phyloP scores from a whole-genome alignment of 2,888 invertebrate genomes.

The Dexiosoma caninum region DNA sequence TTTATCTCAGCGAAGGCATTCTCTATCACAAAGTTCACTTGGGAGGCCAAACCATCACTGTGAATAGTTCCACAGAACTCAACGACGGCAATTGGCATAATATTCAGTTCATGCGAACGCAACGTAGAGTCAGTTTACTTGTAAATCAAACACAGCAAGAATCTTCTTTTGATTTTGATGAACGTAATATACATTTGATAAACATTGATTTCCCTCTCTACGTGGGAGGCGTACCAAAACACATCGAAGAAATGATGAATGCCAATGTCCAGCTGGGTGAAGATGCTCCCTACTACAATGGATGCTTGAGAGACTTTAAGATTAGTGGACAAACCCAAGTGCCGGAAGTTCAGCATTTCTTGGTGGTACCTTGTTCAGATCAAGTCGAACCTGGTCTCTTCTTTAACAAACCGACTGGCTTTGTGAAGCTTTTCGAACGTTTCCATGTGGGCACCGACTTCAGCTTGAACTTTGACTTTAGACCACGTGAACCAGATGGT shows the following conservation, averaged over 20 bases:
- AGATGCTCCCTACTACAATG: slow-evolving; percentile 83
- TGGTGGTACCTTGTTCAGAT: slow-evolving; percentile 88
- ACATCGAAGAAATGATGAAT: slow-evolving; percentile 78
- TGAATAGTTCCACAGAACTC: slow-evolving; percentile 81
- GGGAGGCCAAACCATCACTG: slow-evolving; percentile 81
- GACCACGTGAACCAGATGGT: slow-evolving; percentile 90
- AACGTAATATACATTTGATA: slow-evolving; percentile 79
- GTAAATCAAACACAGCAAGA: slow-evolving; percentile 69
- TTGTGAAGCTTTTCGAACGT: slow-evolving; percentile 83
- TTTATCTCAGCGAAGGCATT: slow-evolving; percentile 87
- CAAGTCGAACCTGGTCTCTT: slow-evolving; percentile 89
- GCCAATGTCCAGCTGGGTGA: slow-evolving; percentile 70
- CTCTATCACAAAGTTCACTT: slow-evolving; percentile 82
- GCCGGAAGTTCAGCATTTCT: slow-evolving; percentile 80
- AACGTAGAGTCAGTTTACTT: slow-evolving; percentile 80
- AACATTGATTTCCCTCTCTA: slow-evolving; percentile 85
- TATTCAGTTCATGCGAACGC: slow-evolving; percentile 83
- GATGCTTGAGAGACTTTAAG: slow-evolving; percentile 88
- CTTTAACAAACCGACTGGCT: slow-evolving; percentile 89
- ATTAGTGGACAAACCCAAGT: slow-evolving; percentile 84
- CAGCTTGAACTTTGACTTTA: slow-evolving; percentile 89
- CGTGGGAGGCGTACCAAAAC: slow-evolving; percentile 86
- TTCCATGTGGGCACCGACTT: slow-evolving; percentile 89
- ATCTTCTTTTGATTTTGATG: slow-evolving; percentile 79
- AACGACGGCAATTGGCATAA: slow-evolving; percentile 90